Base-by-base conservation (phyloP, 2,888 invertebrate species). In the Lycophotia porphyrea region DNA sequence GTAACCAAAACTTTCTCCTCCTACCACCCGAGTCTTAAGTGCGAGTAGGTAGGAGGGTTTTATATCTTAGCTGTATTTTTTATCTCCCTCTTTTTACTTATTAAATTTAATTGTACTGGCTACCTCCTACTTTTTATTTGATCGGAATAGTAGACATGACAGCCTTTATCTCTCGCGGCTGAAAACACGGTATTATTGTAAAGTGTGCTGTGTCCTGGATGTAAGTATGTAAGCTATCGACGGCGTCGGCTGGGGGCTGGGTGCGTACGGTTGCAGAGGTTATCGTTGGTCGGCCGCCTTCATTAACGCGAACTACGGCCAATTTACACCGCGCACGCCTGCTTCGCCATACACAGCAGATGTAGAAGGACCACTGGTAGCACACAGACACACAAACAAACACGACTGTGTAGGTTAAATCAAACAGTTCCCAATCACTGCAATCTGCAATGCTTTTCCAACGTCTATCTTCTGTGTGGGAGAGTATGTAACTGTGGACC, bases 231-330 rank as follows among this genome's bases (percentile, higher is more conserved):
- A 49, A 78, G 44, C 36, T 47, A 27, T 39, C 63, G 39, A 21
- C 39, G 52, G 58, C 61, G 21, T 24, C 36, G 27, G 34, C 39
- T 5, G n/a, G 63, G 42, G 60, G 60, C 31, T 21, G n/a, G 63
- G 42, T 67, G 80, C 79, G 78, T 49, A 27, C 39, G 31, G 49
- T n/a, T 18, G 34, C 55, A 63, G 65, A 69, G 81, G 81, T 82
- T 81, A 84, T 75, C 81, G 61, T 60, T 27, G 31, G 80, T 47
- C 61, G 21, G 58, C 69, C 63, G 34, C 65, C 77, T 77, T 85
- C 78, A 85, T 72, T 82, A 85, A 64, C 66, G 71, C 77, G 61
- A 74, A 61, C 73, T 52, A 31, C 61, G 58, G 60, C 64, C 73
- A 68, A 61, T 73, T 73, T 71, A 73, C 76, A 76, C 21, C 52